Evolutionary conservation across 2,888 invertebrate genomes (phyloP).

Genomic region (Lochmaea capreae): DNA sequence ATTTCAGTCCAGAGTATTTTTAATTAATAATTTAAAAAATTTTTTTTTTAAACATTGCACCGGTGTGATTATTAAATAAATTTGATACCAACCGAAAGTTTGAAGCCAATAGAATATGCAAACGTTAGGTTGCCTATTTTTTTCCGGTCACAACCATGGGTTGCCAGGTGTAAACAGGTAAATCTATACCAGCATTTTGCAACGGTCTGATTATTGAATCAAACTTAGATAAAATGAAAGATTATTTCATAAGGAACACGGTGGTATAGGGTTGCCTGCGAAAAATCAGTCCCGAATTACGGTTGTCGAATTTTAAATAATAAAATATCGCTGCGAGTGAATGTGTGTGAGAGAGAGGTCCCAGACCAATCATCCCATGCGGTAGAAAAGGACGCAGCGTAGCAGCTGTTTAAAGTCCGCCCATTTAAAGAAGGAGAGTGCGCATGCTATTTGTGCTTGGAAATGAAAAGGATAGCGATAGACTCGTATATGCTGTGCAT

Average conservation of each 20-base stretch:
- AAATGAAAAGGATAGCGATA: slow-evolving; percentile 24
- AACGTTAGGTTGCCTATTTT: slow-evolving; percentile 32
- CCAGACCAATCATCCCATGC: slow-evolving; percentile 19
- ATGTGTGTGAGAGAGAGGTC: slow-evolving; percentile 17
- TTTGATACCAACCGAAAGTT: slow-evolving; percentile 30
- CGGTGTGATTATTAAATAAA: slow-evolving; percentile 8
- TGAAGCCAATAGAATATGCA: slow-evolving; percentile 32
- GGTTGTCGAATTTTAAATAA: slow-evolving; percentile 25
- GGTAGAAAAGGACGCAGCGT: slow-evolving; percentile 17
- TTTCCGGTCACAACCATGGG: slow-evolving; percentile 28
- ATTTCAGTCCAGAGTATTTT: slow-evolving; percentile 24
- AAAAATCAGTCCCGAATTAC: slow-evolving; percentile 22
- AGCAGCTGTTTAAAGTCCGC: slow-evolving; percentile 12
- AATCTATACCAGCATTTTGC: slow-evolving; percentile 21
- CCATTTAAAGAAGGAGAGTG: slow-evolving; percentile 10
- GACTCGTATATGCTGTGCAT: slow-evolving; percentile 17
- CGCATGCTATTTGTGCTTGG: slow-evolving; percentile 12
- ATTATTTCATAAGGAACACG: slow-evolving; percentile 6
- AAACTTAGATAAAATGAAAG: slow-evolving; percentile 6
- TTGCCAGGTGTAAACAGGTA: slow-evolving; percentile 32
- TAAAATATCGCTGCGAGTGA: slow-evolving; percentile 24
- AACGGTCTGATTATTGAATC: slow-evolving; percentile 25
- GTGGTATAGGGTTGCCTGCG: slow-evolving; percentile 17
- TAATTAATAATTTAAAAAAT: slow-evolving; percentile 13
- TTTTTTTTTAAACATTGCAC: slow-evolving; percentile 7